Evolutionary conservation across 2,888 invertebrate species (phyloP).

Genomic region (Mechanitis mazaeus): DNA sequence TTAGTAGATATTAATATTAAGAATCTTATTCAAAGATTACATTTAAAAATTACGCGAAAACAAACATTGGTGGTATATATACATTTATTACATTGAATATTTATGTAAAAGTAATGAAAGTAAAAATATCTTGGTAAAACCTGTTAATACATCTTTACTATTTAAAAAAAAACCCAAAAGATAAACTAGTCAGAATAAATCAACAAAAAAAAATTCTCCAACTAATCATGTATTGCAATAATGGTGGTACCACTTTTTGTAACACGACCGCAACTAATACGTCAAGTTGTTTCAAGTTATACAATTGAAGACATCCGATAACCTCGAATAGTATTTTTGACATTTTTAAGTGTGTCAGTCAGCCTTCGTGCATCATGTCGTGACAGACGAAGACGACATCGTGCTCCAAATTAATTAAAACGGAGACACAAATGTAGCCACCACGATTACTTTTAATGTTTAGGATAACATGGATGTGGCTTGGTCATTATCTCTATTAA

Average conservation of each 20-base stretch:
- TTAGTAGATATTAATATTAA: conserved; percentile 6
- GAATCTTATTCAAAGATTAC: conserved; percentile 11
- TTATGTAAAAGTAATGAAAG: conserved; percentile 1
- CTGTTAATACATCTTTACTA: background rate
- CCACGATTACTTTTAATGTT: conserved; percentile 62
- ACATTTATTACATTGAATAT: conserved; percentile 6
- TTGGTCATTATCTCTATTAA: background rate
- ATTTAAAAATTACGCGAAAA: no score
- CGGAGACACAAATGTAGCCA: conserved; percentile 70
- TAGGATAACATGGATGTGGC: conserved; percentile 54
- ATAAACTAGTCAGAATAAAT: no score
- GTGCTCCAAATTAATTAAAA: conserved; percentile 77
- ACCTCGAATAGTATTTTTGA: conserved; percentile 62
- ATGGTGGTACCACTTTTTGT: conserved; percentile 10
- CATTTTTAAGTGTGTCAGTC: conserved; percentile 76
- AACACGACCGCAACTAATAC: background rate
- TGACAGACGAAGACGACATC: conserved; percentile 73
- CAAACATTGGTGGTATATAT: background rate
- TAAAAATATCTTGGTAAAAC: background rate
- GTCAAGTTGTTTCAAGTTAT: conserved; percentile 31
- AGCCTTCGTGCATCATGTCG: conserved; percentile 58
- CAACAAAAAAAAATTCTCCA: background rate
- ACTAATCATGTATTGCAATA: conserved; percentile 9
- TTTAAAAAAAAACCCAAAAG: no score
- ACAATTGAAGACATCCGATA: conserved; percentile 51